Percentiles rank a stretch among this genome's conserved stretches.
These are phyloP conservation scores for Zygogramma bicolorata DNA, from an alignment of 2,888 invertebrate genomes.

Conservation along the genomic window DNA sequence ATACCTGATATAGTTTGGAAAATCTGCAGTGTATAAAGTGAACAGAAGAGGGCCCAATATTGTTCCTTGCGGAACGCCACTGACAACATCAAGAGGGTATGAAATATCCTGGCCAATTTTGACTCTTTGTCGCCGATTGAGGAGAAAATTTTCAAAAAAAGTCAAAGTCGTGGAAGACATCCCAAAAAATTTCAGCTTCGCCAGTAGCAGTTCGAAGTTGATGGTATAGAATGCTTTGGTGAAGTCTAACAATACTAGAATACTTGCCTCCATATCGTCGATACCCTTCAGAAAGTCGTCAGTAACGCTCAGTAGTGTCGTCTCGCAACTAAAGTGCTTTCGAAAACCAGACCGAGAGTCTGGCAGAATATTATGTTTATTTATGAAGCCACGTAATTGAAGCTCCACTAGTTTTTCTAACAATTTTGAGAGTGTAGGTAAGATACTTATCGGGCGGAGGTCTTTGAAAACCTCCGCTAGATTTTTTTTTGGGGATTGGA, in stretches of 20 bases:
- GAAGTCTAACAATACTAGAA: not conserved
- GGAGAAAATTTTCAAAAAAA: not conserved
- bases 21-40: not conserved
- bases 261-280: not conserved
- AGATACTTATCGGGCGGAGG: no score
- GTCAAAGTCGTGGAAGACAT: no score
- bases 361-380: no score
- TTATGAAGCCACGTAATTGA: no score
- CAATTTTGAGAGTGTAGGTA: no score
- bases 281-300: not conserved
- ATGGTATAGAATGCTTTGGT: not conserved
- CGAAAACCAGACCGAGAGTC: no score
- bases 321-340: no score
- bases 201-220: not conserved
- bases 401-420: no score
- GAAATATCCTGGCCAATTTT: not conserved
- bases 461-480: no score
- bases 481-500: no score
- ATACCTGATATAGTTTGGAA: not conserved
- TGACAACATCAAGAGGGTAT: not conserved
- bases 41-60: not conserved
- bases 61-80: not conserved
- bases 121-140: not conserved
- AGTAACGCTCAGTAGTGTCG: no score
- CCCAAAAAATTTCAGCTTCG: not conserved